Evolutionary conservation across 2,113 vertebrate genomes (phyloP), one percentile per base, ranked within the genome.

Genomic region (Ictalurus punctatus): DNA sequence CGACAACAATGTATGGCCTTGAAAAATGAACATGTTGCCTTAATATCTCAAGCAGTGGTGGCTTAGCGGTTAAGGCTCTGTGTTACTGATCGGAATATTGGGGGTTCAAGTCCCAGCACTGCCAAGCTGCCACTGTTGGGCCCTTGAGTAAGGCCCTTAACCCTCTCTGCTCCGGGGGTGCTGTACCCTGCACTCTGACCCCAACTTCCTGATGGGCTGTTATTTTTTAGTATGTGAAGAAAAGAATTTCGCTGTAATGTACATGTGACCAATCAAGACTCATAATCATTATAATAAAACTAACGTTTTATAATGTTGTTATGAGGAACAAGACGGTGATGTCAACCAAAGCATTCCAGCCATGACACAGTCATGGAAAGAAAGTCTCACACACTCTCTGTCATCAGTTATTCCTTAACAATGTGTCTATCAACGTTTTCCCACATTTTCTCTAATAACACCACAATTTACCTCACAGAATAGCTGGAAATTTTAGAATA

Each of bases 301-400:
- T 4, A 48, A n/a, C n/a, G n/a, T n/a, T n/a, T n/a, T n/a, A n/a
- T n/a, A n/a, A 78, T 27, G 73, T 48, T 12, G 40, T 81, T n/a
- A 81, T 1, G n/a, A 82, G 16, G n/a, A 82, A 82, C 54, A 59
- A 34, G 54, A 82, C 9, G n/a, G 59, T 80, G 79, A 82, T 59
- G 79, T 82, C 54, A 59, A 58, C 17, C 54, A 37, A 58, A 59
- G 44, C 34, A 17, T 7, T 37, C 54, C 54, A 82, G 16, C 54
- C n/a, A 82, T 59, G 59, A 44, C 78, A 16, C 78, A 54, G 48
- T 80, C 78, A 80, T 54, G 78, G 48, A 54, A 23, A 80, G n/a
- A 54, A 6, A 54, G 13, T 80, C 78, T 8, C 78, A 30, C 48
- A 80, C 78, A 79, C 23, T 13, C 21, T 14, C 10, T n/a, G 76